Conservation (phyloP, 2,797 vertebrate species). For the Myotis planiceps region DNA sequence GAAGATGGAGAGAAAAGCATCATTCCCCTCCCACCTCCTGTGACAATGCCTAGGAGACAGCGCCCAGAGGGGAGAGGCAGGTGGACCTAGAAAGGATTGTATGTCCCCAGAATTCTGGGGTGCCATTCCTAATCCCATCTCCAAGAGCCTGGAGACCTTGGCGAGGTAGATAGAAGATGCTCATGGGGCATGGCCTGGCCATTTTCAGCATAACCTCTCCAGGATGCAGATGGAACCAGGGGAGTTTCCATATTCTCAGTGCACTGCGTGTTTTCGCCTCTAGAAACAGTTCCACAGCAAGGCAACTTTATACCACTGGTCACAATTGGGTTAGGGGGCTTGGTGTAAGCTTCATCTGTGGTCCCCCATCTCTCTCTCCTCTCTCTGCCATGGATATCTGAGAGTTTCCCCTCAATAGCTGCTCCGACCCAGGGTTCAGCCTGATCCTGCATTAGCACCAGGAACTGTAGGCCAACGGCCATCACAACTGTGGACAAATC, state of each 20-base stretch:
- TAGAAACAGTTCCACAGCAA: neutral
- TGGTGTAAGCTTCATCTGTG: neutral
- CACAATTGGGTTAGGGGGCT: neutral
- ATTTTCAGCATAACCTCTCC: neutral
- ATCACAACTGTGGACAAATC: neutral
- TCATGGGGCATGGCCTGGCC: neutral
- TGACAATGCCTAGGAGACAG: neutral
- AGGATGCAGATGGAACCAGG: neutral
- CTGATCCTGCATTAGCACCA: neutral
- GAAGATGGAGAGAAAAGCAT: neutral
- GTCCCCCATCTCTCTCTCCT: neutral
- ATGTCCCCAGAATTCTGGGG: neutral
- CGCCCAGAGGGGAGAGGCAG: neutral
- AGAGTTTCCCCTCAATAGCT: neutral
- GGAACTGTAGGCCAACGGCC: neutral
- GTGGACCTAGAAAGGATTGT: neutral
- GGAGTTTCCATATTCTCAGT: neutral
- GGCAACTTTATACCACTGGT: neutral
- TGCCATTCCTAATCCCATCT: neutral
- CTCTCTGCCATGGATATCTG: neutral
- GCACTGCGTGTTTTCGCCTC: neutral
- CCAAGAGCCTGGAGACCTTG: neutral
- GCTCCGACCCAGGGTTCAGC: neutral
- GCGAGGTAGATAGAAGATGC: neutral
- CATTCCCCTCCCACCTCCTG: no score